phyloP scores from a whole-genome alignment of 2,113 vertebrate species.

The Laticauda laticaudata region DNA sequence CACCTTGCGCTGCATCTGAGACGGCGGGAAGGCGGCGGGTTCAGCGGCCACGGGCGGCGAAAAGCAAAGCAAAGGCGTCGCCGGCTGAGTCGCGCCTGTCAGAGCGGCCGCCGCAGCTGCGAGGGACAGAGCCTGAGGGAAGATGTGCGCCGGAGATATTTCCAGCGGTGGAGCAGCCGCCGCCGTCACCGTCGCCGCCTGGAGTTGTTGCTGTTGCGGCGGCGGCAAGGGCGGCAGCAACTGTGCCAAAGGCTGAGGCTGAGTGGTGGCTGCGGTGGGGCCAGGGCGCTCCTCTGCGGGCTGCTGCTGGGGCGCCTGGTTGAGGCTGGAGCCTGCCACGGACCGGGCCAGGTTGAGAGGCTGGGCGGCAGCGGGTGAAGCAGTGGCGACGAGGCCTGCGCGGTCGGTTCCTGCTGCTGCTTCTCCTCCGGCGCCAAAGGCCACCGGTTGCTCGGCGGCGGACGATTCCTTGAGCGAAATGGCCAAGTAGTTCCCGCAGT shows the following conservation, averaged over 20 bases:
- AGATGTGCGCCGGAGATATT: slow-evolving; percentile 19
- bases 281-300: slow-evolving; percentile 32
- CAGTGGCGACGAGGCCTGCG: slow-evolving; percentile 15
- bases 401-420: slow-evolving; percentile 7
- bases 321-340: slow-evolving; percentile 37
- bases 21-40: slow-evolving; percentile 51
- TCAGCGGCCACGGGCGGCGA: slow-evolving; percentile 71
- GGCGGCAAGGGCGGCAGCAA: slow-evolving; percentile 39
- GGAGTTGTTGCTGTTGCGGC: slow-evolving; percentile 44
- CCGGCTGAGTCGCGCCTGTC: slow-evolving; percentile 63
- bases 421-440: not conserved
- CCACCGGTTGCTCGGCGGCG: slow-evolving; percentile 34
- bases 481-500: slow-evolving; percentile 82
- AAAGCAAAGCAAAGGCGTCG: slow-evolving; percentile 80
- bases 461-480: slow-evolving; percentile 74
- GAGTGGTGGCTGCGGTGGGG: not conserved
- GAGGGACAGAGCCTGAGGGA: slow-evolving; percentile 66
- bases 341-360: slow-evolving; percentile 49
- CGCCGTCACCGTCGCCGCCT: slow-evolving; percentile 33
- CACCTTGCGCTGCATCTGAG: slow-evolving; percentile 88
- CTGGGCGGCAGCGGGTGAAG: slow-evolving; percentile 55
- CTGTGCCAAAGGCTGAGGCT: slow-evolving; percentile 40
- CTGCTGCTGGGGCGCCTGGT: slow-evolving; percentile 37
- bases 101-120: slow-evolving; percentile 64
- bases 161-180: slow-evolving; percentile 58